Conservation (phyloP, 1,140 invertebrate species). For the Brachionus calyciflorus region DNA sequence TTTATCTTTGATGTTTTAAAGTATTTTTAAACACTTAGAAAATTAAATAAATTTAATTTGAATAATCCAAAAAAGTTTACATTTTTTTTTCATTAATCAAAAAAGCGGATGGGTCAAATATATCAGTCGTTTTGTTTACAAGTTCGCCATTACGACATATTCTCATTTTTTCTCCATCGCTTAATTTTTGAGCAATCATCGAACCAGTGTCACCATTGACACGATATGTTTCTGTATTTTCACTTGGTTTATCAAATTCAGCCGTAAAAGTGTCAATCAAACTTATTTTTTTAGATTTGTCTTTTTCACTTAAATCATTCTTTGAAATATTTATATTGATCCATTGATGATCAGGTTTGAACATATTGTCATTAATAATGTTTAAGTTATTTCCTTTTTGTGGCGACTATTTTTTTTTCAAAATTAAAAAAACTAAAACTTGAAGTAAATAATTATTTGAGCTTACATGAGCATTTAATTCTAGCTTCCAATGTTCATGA, state of each 20-base stretch:
- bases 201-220: conserved; percentile 2
- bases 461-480: background rate
- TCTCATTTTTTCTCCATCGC: conserved; percentile 19
- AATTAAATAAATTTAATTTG: too few relatives aligned
- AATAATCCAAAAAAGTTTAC: too few relatives aligned
- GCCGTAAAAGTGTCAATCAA: conserved; percentile 19
- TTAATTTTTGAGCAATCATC: conserved; percentile 7
- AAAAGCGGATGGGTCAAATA: background rate
- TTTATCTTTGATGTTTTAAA: too few relatives aligned
- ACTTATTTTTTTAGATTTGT: background rate
- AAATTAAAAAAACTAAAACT: background rate
- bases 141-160: conserved; percentile 15
- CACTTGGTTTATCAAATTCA: background rate
- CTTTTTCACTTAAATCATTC: background rate
- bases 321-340: background rate
- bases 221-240: background rate
- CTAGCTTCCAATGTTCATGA: conserved; percentile 23
- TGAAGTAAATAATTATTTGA: background rate
- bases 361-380: conserved; percentile 5
- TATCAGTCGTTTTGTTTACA: background rate
- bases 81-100: background rate
- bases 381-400: background rate
- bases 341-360: conserved; percentile 25
- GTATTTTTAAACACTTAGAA: too few relatives aligned
- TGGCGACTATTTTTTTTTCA: too few relatives aligned